A percentile compares a stretch with the other conserved stretches of the same genome.
Conservation (phyloP, 1,140 invertebrate species). For the Drosophila trapezifrons region DNA sequence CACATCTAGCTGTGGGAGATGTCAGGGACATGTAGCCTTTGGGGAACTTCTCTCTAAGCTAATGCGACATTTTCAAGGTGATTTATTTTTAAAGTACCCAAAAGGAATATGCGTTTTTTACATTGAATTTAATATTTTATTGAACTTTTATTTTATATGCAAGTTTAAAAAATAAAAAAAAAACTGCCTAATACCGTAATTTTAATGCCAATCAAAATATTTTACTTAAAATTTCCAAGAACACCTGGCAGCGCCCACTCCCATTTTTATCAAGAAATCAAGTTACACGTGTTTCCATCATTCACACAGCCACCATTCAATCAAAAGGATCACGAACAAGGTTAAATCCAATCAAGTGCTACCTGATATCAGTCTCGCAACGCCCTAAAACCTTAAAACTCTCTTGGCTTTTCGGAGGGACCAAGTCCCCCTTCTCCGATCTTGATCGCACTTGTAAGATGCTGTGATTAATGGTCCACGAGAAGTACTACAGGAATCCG, state of each 20-base stretch:
- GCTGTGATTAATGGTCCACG: constrained; percentile 73
- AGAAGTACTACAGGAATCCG: constrained; percentile 12
- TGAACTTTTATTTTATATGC: background rate
- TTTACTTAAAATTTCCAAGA: constrained; percentile 32
- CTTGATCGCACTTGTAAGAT: constrained; percentile 61
- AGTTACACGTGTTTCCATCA: constrained; percentile 59
- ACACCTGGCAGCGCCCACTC: background rate
- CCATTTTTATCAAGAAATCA: constrained; percentile 38
- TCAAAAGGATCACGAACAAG: constrained; percentile 41
- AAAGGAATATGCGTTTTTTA: background rate
- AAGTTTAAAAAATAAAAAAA: too few species aligned
- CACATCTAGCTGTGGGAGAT: constrained; percentile 42
- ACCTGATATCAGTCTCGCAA: constrained; percentile 52
- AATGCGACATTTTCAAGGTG: background rate
- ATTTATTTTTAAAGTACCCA: background rate
- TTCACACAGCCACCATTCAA: constrained; percentile 56
- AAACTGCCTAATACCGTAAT: too few species aligned
- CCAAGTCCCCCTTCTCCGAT: constrained; percentile 1
- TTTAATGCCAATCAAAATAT: background rate
- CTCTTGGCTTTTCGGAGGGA: constrained; percentile 21
- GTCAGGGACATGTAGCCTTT: constrained; percentile 35
- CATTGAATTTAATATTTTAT: background rate
- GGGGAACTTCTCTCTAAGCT: constrained; percentile 3
- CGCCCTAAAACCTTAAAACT: constrained; percentile 24
- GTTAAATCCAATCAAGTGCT: constrained; percentile 58